Evolutionary conservation across 1,140 invertebrate species (phyloP), one percentile per base, ranked within the genome.

Genomic region (Papilio polytes): DNA sequence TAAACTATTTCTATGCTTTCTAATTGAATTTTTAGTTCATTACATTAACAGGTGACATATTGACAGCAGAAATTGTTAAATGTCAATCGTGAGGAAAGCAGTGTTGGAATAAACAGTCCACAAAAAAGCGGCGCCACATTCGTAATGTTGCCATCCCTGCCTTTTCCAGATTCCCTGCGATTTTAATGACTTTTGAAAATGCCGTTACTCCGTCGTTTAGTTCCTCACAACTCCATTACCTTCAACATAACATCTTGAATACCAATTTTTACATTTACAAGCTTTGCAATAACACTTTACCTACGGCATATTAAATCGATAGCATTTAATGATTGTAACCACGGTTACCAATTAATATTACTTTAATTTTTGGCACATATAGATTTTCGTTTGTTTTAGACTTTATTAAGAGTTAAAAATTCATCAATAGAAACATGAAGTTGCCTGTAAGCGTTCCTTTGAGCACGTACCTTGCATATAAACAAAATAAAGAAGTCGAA

Each of bases 391-490:
- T 70, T 70, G 26, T 15, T 70, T 36, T 0, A 31, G 26, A 70
- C 26, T 70, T 31, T 3, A 18, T 70, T 3, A 15, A 70, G 26
- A 66, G 1, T 26, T 51, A 44, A 56, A 78, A 70, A 74, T 72
- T 41, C 74, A 44, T 41, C n/a, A 85, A n/a, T 80, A 91, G 22
- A 53, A 76, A 53, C 12, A 78, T 94, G 89, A 92, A 88, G 72
- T 84, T 94, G 66, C 93, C 90, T 26, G 82, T 84, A 56, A 91
- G 83, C 74, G 85, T 95, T 31, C 90, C 86, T 70, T 70, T 80
- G 76, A 94, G 87, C 81, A 93, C 90, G 36, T 91, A 92, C 84
- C 82, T 91, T 70, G 85, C 92, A 26, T 95, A 95, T 86, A 91
- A 91, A 74, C 86, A 87, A 72, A 72, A 59, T 70, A 66, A 84